A percentile compares a stretch with the other conserved stretches of the same genome.
These are phyloP conservation scores for Syrista parreyssii DNA, from an alignment of 2,888 invertebrate genomes.

Conservation along the genomic window DNA sequence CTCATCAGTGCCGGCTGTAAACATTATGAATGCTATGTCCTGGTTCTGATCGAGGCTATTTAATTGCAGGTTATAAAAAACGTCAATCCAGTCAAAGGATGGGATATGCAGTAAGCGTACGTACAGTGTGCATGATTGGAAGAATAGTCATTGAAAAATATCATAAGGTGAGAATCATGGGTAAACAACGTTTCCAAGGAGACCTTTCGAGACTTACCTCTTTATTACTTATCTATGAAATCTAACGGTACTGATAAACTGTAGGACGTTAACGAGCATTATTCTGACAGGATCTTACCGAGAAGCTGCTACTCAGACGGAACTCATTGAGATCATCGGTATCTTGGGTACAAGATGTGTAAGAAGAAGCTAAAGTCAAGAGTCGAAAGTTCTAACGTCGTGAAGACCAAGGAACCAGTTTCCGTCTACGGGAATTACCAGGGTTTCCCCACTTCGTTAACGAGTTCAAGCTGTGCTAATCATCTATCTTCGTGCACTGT, in stretches of 20 bases:
- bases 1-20: background rate
- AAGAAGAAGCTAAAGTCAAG: background rate
- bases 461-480: background rate
- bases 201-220: background rate
- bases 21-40: background rate
- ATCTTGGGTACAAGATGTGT: background rate
- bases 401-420: background rate
- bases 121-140: background rate
- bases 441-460: background rate
- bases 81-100: background rate
- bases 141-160: background rate
- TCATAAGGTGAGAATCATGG: background rate
- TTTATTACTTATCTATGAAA: background rate
- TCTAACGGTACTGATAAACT: background rate
- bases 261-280: background rate
- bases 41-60: background rate
- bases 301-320: background rate
- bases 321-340: background rate
- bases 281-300: background rate
- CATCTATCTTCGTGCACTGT: background rate
- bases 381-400: background rate
- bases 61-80: background rate
- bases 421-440: background rate
- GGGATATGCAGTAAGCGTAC: background rate
- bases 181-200: background rate